Evolutionary conservation across 2,888 invertebrate genomes (phyloP).

Genomic region (Lepas anatifera): DNA sequence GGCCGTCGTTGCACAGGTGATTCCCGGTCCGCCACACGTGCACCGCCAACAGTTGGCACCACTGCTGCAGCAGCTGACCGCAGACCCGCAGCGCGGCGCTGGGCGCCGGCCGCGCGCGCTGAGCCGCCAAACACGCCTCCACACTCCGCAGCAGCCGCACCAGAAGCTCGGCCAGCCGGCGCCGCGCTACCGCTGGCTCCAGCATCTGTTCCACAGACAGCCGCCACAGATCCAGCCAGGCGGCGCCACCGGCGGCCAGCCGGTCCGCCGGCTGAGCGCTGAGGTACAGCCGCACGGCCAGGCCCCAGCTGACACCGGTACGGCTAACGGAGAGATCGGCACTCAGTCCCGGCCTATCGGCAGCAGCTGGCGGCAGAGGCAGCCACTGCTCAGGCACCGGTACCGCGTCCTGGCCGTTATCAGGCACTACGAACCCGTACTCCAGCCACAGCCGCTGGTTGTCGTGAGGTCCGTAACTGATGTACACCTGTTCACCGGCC

Average conservation of each 20-base stretch:
- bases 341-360: conserved; percentile 46
- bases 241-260: neutral
- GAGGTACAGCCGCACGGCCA: neutral
- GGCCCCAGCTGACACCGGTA: neutral
- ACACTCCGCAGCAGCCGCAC: neutral
- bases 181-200: neutral
- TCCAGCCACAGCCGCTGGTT: conserved; percentile 68
- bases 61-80: neutral
- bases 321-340: conserved; percentile 14
- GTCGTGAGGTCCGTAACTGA: conserved; percentile 73
- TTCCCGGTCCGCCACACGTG: neutral
- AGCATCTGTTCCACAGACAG: neutral
- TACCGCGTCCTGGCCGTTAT: conserved; percentile 55
- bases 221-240: neutral
- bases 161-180: neutral
- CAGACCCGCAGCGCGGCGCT: neutral
- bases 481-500: conserved; percentile 64
- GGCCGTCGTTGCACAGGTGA: neutral
- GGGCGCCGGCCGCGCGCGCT: neutral
- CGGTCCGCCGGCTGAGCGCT: too few species aligned
- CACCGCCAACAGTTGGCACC: neutral
- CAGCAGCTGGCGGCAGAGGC: conserved; percentile 81
- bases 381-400: conserved; percentile 45
- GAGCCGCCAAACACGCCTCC: neutral
- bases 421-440: conserved; percentile 65